Percentiles rank a stretch among this genome's conserved stretches.
These are phyloP conservation scores for Cheirogaleus medius DNA, from an alignment of 2,113 vertebrate species.

Conservation along the genomic window DNA sequence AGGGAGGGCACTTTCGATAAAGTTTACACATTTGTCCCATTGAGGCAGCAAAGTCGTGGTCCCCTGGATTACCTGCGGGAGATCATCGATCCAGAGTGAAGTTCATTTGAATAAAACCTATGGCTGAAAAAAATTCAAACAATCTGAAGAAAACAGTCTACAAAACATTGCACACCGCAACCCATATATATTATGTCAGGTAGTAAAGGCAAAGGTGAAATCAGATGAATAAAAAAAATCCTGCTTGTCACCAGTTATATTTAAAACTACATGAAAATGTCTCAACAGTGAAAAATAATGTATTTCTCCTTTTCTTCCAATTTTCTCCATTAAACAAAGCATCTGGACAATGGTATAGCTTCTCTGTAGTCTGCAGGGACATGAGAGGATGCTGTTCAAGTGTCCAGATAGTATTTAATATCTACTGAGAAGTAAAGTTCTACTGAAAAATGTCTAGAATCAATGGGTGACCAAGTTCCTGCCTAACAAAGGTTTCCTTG, in stretches of 20 bases:
- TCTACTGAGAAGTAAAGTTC: neutral
- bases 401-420: neutral
- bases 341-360: neutral
- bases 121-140: neutral
- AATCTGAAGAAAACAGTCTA: constrained; percentile 14
- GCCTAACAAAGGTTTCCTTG: neutral
- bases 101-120: neutral
- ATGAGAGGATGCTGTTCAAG: neutral
- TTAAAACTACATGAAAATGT: constrained; percentile 45
- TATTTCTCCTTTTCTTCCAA: constrained; percentile 7
- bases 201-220: neutral
- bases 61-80: constrained; percentile 92
- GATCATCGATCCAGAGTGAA: constrained; percentile 25
- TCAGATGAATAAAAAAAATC: neutral
- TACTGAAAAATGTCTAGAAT: neutral
- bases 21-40: constrained; percentile 98
- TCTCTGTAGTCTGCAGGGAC: constrained; percentile 7
- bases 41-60: constrained; percentile 93
- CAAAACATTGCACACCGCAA: neutral
- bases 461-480: neutral
- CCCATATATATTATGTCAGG: neutral
- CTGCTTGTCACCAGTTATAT: neutral
- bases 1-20: constrained; percentile 92
- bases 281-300: neutral
- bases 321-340: constrained; percentile 35